Conservation (phyloP, 2,113 vertebrate genomes). For the Dendrocopos noguchii region DNA sequence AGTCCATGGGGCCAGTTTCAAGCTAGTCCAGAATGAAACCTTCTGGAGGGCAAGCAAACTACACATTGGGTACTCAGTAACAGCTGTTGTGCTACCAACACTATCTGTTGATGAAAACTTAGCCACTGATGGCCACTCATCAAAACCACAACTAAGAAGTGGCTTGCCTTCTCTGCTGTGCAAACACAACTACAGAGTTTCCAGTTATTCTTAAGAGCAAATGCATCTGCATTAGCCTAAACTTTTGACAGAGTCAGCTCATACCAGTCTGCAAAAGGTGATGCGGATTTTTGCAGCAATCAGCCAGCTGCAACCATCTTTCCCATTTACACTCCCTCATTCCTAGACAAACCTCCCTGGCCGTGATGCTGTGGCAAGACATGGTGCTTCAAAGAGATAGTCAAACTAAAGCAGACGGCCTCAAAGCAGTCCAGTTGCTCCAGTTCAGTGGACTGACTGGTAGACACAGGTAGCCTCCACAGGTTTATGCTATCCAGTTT, state of each 20-base stretch:
- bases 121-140: rapidly evolving
- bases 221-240: background rate
- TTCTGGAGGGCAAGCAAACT: background rate
- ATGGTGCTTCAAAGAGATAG: background rate
- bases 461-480: background rate
- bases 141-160: background rate
- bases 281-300: background rate
- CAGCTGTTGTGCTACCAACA: background rate
- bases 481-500: rapidly evolving
- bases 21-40: background rate
- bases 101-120: background rate
- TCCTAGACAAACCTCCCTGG: background rate
- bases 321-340: background rate
- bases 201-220: background rate
- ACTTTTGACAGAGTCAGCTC: background rate
- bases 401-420: background rate
- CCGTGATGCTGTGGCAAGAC: background rate
- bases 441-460: background rate
- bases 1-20: background rate
- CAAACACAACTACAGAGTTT: background rate
- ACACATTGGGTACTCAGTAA: background rate
- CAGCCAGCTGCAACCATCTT: background rate
- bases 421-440: rapidly evolving
- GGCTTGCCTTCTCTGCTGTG: background rate
- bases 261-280: background rate